Conservation (phyloP, 2,888 invertebrate genomes). For the Nineta flava region DNA sequence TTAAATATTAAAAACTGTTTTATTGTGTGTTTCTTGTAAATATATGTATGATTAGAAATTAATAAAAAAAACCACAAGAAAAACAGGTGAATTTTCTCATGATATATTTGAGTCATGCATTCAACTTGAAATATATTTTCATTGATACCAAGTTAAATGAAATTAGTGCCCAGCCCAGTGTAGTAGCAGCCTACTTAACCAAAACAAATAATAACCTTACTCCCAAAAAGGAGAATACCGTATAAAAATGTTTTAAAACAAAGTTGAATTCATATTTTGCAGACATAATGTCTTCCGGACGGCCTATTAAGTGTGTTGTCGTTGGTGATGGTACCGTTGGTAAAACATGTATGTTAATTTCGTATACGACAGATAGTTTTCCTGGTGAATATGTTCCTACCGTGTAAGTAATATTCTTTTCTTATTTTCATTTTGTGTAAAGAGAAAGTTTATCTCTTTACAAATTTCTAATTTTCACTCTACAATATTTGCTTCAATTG, state of each 20-base stretch:
- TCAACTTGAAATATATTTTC: too few species aligned
- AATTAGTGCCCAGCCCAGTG: neutral
- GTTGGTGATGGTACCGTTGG: constrained; percentile 89
- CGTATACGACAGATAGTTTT: constrained; percentile 85
- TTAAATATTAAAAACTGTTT: too few species aligned
- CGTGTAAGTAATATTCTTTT: constrained; percentile 49
- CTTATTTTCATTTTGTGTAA: neutral
- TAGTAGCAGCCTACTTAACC: neutral
- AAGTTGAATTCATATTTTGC: constrained; percentile 6
- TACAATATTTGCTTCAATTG: too few species aligned
- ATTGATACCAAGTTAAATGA: too few species aligned
- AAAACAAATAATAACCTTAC: neutral
- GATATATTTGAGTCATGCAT: too few species aligned
- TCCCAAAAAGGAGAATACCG: neutral
- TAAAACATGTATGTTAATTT: constrained; percentile 87
- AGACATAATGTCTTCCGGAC: constrained; percentile 68
- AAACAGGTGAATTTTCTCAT: too few species aligned
- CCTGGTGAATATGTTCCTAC: constrained; percentile 91
- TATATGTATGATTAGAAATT: too few species aligned
- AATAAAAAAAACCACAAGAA: too few species aligned
- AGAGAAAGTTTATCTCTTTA: neutral
- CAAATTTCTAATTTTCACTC: too few species aligned
- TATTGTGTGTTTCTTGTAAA: too few species aligned
- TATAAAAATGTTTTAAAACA: neutral
- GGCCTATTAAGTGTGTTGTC: constrained; percentile 84